phyloP scores from a whole-genome alignment of 2,888 invertebrate genomes.

The Selenia dentaria region DNA sequence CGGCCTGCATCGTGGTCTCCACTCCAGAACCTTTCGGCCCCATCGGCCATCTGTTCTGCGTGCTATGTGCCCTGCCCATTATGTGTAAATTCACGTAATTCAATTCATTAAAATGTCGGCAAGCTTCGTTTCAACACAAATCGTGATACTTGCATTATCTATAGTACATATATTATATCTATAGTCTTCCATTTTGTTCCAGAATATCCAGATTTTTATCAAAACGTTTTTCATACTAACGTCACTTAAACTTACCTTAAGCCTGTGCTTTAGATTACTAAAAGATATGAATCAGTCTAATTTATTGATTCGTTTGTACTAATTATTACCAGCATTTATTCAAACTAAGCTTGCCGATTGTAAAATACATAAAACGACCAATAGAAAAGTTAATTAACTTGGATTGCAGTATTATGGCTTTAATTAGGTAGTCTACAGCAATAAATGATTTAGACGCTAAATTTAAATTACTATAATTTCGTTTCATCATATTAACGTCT shows the following conservation, averaged over 20 bases:
- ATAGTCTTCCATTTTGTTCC: background rate
- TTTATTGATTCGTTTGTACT: conserved; percentile 14
- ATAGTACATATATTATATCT: too few relatives aligned
- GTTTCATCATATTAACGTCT: conserved; percentile 7
- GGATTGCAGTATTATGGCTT: conserved; percentile 10
- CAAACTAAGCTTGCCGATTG: conserved; percentile 24
- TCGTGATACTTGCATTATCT: too few relatives aligned
- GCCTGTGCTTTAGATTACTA: conserved; percentile 15
- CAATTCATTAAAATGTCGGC: too few relatives aligned
- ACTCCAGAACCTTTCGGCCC: too few relatives aligned
- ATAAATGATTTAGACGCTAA: conserved; percentile 10
- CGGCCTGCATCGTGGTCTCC: too few relatives aligned
- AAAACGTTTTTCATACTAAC: conserved; percentile 24
- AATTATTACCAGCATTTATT: conserved; percentile 21
- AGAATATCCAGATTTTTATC: conserved; percentile 15
- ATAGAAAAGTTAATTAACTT: conserved; percentile 18
- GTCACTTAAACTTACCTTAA: conserved; percentile 6
- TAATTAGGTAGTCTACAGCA: conserved; percentile 15
- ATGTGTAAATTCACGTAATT: too few relatives aligned
- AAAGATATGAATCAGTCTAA: conserved; percentile 12
- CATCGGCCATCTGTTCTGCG: too few relatives aligned
- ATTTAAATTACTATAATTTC: conserved; percentile 12
- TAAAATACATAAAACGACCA: conserved; percentile 15
- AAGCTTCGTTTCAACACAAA: too few relatives aligned
- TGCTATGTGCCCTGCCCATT: too few relatives aligned